phyloP scores from a whole-genome alignment of 2,888 invertebrate genomes.

The Erannis defoliaria region DNA sequence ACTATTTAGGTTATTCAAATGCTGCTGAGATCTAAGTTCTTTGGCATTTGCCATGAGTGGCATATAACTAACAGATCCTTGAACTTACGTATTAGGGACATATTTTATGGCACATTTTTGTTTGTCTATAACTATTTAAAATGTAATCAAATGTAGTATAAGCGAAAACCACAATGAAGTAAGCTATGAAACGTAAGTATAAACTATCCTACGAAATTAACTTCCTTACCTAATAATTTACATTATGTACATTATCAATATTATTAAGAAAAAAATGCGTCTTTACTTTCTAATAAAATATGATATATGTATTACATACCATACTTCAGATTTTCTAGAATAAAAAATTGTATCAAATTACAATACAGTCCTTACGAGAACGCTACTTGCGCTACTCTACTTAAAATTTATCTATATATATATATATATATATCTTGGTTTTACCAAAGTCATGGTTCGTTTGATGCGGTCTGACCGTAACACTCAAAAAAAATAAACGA shows the following conservation, averaged over 20 bases:
- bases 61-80: conserved; percentile 21
- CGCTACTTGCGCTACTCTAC: too few species aligned
- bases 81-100: conserved; percentile 17
- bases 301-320: neutral
- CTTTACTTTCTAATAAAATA: neutral
- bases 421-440: too few species aligned
- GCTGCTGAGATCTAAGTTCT: conserved; percentile 46
- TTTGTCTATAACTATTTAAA: conserved; percentile 3
- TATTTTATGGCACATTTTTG: conserved; percentile 27
- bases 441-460: too few species aligned
- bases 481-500: neutral
- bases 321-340: too few species aligned
- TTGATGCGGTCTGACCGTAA: too few species aligned
- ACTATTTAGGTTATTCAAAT: conserved; percentile 34
- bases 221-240: neutral
- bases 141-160: neutral
- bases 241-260: conserved; percentile 4
- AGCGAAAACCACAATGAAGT: neutral
- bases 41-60: conserved; percentile 38
- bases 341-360: neutral
- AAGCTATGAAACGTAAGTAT: neutral
- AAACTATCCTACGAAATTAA: neutral
- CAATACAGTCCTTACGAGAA: neutral
- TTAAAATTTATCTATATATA: too few species aligned
- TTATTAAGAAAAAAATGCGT: neutral